phyloP scores from a whole-genome alignment of 2,888 invertebrate species.

The Eledona agricola region DNA sequence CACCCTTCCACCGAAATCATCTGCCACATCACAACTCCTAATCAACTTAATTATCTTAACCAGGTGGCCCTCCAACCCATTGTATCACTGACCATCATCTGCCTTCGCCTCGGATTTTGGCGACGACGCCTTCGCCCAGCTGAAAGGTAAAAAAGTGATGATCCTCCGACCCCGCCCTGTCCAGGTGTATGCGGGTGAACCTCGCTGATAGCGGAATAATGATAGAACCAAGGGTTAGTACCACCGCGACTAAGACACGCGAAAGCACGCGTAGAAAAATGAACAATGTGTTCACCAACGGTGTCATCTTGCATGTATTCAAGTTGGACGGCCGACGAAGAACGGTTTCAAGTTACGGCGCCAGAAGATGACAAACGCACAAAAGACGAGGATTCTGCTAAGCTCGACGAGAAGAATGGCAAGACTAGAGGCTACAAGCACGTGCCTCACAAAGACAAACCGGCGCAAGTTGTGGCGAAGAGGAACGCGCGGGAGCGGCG shows the following conservation, averaged over 20 bases:
- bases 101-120: constrained; percentile 18
- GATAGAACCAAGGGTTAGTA: constrained; percentile 51
- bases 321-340: constrained; percentile 21
- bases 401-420: constrained; percentile 47
- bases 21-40: constrained; percentile 31
- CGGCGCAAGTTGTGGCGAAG: constrained; percentile 67
- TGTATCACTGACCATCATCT: constrained; percentile 18
- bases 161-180: constrained; percentile 54
- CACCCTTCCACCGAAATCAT: constrained; percentile 18
- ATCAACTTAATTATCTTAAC: constrained; percentile 29
- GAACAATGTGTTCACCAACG: constrained; percentile 40
- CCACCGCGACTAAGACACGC: constrained; percentile 27
- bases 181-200: constrained; percentile 63
- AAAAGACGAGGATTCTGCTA: constrained; percentile 7
- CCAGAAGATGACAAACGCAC: constrained; percentile 9
- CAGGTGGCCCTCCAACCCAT: constrained; percentile 23
- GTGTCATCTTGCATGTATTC: constrained; percentile 47
- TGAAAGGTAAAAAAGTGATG: constrained; percentile 41
- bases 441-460: constrained; percentile 65
- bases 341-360: constrained; percentile 34
- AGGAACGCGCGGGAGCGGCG: constrained; percentile 71
- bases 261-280: constrained; percentile 32
- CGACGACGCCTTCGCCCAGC: constrained; percentile 14
- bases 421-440: constrained; percentile 47
- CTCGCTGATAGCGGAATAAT: constrained; percentile 51